Evolutionary conservation across 2,888 invertebrate genomes (phyloP).

Genomic region (Ornithoptera priamus): DNA sequence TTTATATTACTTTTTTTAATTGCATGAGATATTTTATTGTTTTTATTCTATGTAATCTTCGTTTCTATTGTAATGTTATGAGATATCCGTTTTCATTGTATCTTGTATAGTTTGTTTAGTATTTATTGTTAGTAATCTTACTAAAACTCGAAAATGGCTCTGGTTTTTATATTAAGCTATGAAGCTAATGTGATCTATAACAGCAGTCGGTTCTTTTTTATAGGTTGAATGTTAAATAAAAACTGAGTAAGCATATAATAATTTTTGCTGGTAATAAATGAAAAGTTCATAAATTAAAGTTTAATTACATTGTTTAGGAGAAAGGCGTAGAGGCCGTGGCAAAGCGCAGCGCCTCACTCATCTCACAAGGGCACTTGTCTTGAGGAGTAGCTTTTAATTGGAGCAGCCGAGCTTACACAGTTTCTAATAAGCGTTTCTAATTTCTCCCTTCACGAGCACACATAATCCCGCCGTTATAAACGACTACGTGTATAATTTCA

Average conservation of each 20-base stretch:
- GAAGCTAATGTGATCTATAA: too few species aligned
- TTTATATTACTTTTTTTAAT: too few species aligned
- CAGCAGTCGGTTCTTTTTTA: too few species aligned
- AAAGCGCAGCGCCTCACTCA: slow-evolving; percentile 29
- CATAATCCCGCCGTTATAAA: not conserved
- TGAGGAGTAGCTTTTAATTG: slow-evolving; percentile 30
- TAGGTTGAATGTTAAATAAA: too few species aligned
- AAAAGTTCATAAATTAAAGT: not conserved
- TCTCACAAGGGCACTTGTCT: slow-evolving; percentile 28
- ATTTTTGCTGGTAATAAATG: not conserved
- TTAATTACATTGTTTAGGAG: slow-evolving; percentile 1
- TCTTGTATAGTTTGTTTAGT: too few species aligned
- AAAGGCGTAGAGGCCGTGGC: slow-evolving; percentile 4
- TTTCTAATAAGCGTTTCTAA: slow-evolving; percentile 18
- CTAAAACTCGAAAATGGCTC: too few species aligned
- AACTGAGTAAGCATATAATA: not conserved
- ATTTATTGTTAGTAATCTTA: too few species aligned
- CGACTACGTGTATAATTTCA: not conserved
- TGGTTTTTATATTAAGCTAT: too few species aligned
- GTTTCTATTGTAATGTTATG: too few species aligned
- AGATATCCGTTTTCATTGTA: too few species aligned
- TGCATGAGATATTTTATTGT: too few species aligned
- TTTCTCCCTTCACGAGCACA: slow-evolving; percentile 12
- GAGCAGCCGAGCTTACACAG: slow-evolving; percentile 27
- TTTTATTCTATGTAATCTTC: too few species aligned